A percentile compares a stretch with the other conserved stretches of the same genome.
Evolutionary conservation across 2,797 vertebrate genomes (phyloP).

Genomic region (Hippocampus kuda): DNA sequence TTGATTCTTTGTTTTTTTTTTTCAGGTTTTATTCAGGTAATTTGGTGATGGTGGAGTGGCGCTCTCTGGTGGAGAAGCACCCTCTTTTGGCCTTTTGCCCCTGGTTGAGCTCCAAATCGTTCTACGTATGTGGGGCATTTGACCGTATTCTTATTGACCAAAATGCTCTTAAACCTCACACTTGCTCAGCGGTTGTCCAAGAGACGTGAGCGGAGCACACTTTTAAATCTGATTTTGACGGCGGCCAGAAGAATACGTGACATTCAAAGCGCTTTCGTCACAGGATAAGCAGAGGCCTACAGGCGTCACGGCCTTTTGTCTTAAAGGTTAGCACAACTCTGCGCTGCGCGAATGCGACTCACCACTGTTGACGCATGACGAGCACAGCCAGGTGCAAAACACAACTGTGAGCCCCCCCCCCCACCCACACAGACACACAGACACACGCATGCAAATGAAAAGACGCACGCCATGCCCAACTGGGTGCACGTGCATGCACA

Average conservation of each 20-base stretch:
- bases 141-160: not conserved
- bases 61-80: too few species aligned
- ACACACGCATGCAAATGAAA: conserved; percentile 25
- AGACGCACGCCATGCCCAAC: conserved; percentile 35
- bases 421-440: conserved; percentile 6
- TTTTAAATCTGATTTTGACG: conserved; percentile 43
- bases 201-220: conserved; percentile 24
- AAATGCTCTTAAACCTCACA: not conserved
- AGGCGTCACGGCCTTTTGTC: conserved; percentile 58
- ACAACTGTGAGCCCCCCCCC: conserved; percentile 28
- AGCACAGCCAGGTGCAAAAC: conserved; percentile 48
- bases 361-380: conserved; percentile 53
- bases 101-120: too few species aligned
- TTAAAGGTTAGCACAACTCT: conserved; percentile 64
- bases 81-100: too few species aligned
- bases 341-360: conserved; percentile 41
- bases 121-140: not conserved
- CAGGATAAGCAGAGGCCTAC: conserved; percentile 50
- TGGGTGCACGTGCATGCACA: conserved; percentile 29
- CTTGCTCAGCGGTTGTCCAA: conserved; percentile 38
- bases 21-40: too few species aligned
- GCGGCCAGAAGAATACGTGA: conserved; percentile 45
- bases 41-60: too few species aligned
- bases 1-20: too few species aligned
- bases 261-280: conserved; percentile 52